A percentile compares a stretch with the other conserved stretches of the same genome.
Conservation (phyloP, 2,888 invertebrate species). For the Tupiocoris notatus region DNA sequence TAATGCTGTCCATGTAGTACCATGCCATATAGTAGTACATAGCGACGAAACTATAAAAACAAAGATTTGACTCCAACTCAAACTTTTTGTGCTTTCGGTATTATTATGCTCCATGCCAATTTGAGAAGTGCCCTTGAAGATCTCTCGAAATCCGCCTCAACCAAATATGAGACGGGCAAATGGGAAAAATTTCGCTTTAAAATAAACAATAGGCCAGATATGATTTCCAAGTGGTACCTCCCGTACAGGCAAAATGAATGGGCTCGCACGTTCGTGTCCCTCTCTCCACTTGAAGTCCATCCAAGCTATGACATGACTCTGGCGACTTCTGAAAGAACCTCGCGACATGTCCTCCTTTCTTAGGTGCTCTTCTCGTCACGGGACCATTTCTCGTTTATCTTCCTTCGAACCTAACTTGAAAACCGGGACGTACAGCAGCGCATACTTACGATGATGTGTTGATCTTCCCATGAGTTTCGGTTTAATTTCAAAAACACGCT, state of each 20-base stretch:
- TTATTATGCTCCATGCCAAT: too few relatives aligned
- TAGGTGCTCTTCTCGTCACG: not conserved
- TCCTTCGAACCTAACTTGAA: not conserved
- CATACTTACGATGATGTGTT: not conserved
- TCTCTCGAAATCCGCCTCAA: too few relatives aligned
- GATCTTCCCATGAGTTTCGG: not conserved
- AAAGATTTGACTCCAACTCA: too few relatives aligned
- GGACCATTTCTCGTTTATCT: not conserved
- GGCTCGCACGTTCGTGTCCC: conserved; percentile 4
- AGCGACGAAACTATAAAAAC: too few relatives aligned
- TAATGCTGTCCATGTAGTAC: too few relatives aligned
- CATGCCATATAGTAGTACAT: too few relatives aligned
- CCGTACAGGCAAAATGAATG: conserved; percentile 10
- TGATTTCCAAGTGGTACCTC: not conserved
- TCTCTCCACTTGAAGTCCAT: not conserved
- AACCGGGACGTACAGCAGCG: not conserved
- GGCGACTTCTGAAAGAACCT: too few relatives aligned
- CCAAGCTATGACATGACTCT: too few relatives aligned
- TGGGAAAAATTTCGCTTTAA: not conserved
- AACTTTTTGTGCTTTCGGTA: too few relatives aligned
- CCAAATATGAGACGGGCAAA: too few relatives aligned
- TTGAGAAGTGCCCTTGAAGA: too few relatives aligned
- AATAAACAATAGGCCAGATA: too few relatives aligned
- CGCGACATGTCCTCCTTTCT: not conserved
- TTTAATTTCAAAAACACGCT: not conserved